Evolutionary conservation across 2,113 vertebrate species (phyloP), one percentile per base, ranked within the genome.

Genomic region (Pyxicephalus adspersus): DNA sequence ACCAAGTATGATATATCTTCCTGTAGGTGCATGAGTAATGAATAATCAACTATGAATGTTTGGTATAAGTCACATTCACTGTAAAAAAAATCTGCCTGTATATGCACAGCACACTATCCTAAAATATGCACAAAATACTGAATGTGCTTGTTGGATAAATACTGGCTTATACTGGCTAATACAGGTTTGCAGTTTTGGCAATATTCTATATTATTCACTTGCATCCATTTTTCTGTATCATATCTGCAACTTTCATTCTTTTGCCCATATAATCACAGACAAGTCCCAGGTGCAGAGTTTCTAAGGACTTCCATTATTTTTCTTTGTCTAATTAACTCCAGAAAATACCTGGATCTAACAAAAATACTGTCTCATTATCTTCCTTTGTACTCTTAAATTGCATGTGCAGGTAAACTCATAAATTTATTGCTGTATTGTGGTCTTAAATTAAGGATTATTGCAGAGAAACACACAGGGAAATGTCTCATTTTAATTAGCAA

Each of bases 401-500:
- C 17, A 45, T 25, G 52, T 58, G 22, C 7, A 58, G 23, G 1
- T 4, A 68, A 45, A 45, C 17, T 13, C 45, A 58, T 23, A 5
- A n/a, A 64, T 52, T 20, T 64, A 50, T 64, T n/a, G 23, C 26
- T 8, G 15, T 64, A 31, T 31, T 23, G 22, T 38, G 11, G 55
- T 63, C 5, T 45, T 52, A 63, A 51, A 50, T 50, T 63, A 61
- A 63, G 52, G 18, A 80, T 51, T 71, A 71, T 65, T 29, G 22
- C 63, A 2, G 20, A 28, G 50, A 57, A 73, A 73, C 13, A 64
- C 3, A 52, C 25, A 65, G 5, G 4, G 6, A 77, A 51, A 45
- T 57, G 31, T 28, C 31, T 61, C 19, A 22, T 70, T 70, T 77
- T 80, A 80, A 80, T 71, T 80, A 80, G 66, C 54, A 80, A 80